These are phyloP conservation scores for Typhlichthys eigenmanni DNA, from an alignment of 2,797 vertebrate genomes.

Conservation along the genomic window DNA sequence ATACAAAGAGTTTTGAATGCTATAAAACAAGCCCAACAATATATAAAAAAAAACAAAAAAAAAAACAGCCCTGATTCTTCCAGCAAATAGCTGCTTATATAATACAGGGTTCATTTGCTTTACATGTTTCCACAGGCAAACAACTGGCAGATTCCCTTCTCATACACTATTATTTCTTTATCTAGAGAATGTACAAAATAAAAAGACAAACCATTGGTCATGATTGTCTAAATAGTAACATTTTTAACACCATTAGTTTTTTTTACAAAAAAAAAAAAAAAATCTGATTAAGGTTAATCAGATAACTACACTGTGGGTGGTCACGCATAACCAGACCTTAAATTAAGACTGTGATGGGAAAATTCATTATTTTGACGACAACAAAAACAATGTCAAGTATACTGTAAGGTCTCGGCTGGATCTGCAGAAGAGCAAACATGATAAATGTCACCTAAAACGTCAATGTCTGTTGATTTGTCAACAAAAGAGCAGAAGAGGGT, in stretches of 20 bases:
- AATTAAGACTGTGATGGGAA: neutral
- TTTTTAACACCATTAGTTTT: conserved; percentile 38
- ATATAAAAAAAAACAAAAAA: conserved; percentile 47
- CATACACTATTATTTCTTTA: conserved; percentile 21
- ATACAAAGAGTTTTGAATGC: conserved; percentile 68
- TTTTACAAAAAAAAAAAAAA: conserved; percentile 10
- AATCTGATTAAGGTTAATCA: conserved; percentile 20
- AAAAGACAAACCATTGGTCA: conserved; percentile 64
- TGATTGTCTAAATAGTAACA: conserved; percentile 56
- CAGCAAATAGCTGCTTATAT: conserved; percentile 50
- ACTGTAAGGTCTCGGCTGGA: conserved; percentile 63
- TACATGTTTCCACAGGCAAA: conserved; percentile 53
- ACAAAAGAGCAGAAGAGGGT: conserved; percentile 50
- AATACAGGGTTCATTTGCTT: conserved; percentile 41
- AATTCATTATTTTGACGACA: neutral
- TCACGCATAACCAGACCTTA: no score
- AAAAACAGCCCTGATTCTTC: conserved; percentile 50
- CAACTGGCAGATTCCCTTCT: conserved; percentile 26
- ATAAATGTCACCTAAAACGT: conserved; percentile 49
- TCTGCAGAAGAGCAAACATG: conserved; percentile 57
- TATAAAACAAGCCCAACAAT: conserved; percentile 60
- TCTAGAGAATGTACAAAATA: conserved; percentile 47
- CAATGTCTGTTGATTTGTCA: conserved; percentile 53
- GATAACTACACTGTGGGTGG: neutral
- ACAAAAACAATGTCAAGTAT: conserved; percentile 60